Conservation (phyloP, 2,797 vertebrate genomes). For the Fringilla coelebs region DNA sequence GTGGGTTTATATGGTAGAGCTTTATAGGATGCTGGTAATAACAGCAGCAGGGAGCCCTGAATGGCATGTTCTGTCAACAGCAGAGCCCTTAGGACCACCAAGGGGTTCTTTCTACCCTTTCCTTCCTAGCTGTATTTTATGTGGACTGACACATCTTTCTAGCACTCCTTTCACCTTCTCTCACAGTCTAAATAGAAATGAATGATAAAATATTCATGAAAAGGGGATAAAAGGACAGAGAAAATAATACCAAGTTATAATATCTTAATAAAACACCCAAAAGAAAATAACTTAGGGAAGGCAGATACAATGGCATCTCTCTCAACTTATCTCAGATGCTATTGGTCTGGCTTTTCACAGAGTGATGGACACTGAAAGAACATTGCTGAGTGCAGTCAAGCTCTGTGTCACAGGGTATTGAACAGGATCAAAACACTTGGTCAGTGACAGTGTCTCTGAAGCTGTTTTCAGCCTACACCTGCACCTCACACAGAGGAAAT, state of each 20-base stretch:
- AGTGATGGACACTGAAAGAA: neutral
- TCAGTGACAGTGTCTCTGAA: neutral
- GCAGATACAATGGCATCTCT: neutral
- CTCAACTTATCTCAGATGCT: neutral
- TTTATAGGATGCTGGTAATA: neutral
- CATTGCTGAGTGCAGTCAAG: neutral
- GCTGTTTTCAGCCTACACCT: neutral
- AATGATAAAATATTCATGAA: slow-evolving; percentile 26
- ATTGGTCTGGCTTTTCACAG: neutral
- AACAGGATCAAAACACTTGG: neutral
- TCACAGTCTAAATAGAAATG: neutral
- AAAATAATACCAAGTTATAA: neutral
- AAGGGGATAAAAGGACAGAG: neutral
- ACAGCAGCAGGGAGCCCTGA: neutral
- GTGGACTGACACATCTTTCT: neutral
- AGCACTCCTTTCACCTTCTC: neutral
- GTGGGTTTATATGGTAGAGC: neutral
- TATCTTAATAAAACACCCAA: neutral
- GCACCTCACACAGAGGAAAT: neutral
- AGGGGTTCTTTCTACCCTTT: neutral
- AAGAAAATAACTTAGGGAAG: neutral
- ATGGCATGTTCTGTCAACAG: neutral
- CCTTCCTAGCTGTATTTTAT: neutral
- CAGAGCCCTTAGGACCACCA: neutral
- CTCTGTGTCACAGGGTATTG: neutral